Evolutionary conservation across 2,797 vertebrate genomes (phyloP).

Genomic region (Phoebastria nigripes): DNA sequence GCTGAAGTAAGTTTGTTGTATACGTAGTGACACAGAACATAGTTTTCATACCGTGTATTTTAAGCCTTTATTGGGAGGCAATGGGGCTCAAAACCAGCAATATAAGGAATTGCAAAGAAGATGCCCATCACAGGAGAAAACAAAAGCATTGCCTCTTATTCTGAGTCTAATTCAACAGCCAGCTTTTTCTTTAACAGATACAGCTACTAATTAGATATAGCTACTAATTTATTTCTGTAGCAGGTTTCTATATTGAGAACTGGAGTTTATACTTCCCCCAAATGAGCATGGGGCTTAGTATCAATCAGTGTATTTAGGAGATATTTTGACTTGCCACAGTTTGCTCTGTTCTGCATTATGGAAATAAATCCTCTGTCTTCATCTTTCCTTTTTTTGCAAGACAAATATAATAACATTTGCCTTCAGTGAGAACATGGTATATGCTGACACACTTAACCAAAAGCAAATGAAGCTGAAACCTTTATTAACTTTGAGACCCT

Average conservation of each 20-base stretch:
- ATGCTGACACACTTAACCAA: not conserved
- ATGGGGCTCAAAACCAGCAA: not conserved
- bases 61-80: not conserved
- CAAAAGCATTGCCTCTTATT: not conserved
- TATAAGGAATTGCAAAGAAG: not conserved
- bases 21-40: not conserved
- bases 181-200: not conserved
- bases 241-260: not conserved
- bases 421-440: not conserved
- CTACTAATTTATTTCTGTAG: not conserved
- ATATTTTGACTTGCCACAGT: not conserved
- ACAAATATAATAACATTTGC: not conserved
- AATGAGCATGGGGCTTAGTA: not conserved
- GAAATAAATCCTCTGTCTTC: not conserved
- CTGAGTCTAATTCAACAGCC: not conserved
- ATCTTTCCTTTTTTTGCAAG: not conserved
- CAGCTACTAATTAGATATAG: not conserved
- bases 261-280: not conserved
- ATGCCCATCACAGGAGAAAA: not conserved
- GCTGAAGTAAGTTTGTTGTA: not conserved
- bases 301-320: not conserved
- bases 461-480: not conserved
- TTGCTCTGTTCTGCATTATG: not conserved
- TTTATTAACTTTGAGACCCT: not conserved
- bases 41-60: not conserved